Evolutionary conservation across 2,888 invertebrate species (phyloP).

Genomic region (Boloria selene): DNA sequence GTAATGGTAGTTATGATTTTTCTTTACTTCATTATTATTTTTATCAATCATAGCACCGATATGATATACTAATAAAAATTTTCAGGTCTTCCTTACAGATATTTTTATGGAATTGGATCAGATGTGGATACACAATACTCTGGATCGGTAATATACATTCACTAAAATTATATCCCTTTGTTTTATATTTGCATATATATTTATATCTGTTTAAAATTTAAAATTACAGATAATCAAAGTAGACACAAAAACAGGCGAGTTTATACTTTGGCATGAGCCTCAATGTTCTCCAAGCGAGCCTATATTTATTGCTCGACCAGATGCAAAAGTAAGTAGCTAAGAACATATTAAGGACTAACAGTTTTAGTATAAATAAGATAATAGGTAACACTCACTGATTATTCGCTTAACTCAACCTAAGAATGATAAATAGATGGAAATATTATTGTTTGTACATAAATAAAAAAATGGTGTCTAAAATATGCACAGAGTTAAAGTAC

Average conservation of each 20-base stretch:
- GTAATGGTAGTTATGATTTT: conserved; percentile 52
- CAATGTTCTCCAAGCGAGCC: conserved; percentile 90
- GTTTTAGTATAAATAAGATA: too few relatives aligned
- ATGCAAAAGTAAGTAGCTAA: conserved; percentile 45
- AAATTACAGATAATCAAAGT: conserved; percentile 38
- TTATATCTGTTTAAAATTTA: too few relatives aligned
- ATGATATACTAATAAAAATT: background rate
- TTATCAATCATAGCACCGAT: background rate
- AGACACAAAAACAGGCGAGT: conserved; percentile 81
- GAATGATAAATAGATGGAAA: too few relatives aligned
- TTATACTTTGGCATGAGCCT: conserved; percentile 84
- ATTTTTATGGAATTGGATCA: conserved; percentile 40
- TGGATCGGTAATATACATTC: conserved; percentile 32
- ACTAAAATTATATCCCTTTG: background rate
- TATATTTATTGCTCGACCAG: conserved; percentile 85
- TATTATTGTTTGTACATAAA: too few relatives aligned
- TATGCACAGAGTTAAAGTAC: too few relatives aligned
- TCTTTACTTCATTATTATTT: background rate
- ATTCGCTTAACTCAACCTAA: too few relatives aligned
- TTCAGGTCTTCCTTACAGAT: conserved; percentile 37
- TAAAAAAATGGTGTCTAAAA: too few relatives aligned
- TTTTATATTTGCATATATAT: too few relatives aligned
- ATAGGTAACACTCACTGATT: too few relatives aligned
- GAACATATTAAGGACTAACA: too few relatives aligned
- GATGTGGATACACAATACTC: conserved; percentile 35